Base-by-base conservation (phyloP, 2,797 vertebrate species). In the Clarias pachynema region DNA sequence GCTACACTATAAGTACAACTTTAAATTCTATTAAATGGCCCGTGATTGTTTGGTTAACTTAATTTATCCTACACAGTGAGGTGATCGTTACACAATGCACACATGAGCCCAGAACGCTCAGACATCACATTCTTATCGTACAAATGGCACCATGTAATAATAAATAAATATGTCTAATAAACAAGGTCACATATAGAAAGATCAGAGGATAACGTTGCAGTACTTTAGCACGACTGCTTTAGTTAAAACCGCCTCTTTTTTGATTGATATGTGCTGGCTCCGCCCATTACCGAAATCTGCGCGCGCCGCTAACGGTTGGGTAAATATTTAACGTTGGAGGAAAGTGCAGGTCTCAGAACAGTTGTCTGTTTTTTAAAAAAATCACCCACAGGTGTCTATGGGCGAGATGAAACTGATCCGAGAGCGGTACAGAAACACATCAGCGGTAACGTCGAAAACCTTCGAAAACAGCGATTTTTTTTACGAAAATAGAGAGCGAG, bases 201-300 rank as follows among this genome's bases (percentile, higher is more conserved):
- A 89, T 79, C 40, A 86, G 72, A 84, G 34, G 79, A 88, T 62
- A 84, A 88, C 77, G 84, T 90, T 91, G 89, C 87, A 81, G 89
- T 85, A 89, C 82, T 87, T 87, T 40, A 84, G 82, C 84, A 70
- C 84, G 87, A 59, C 85, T 75, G 83, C 83, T 73, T 81, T 83
- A 82, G 86, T 81, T 66, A 86, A 53, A 82, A 81, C 77, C 85
- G 62, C 63, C 85, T 80, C 62, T 57, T 57, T 62, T 63, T 85
- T 86, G 88, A 89, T 73, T 86, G 87, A 89, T 85, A 87, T 85
- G 69, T 86, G 4, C 37, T 65, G 70, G 74, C 79, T 70, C 82
- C 90, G 66, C 90, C 90, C 79, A 72, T 83, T 77, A 68, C 68
- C 7, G 29, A 85, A 87, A 62, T 31, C 59, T 75, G 82, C 82